Evolutionary conservation across 2,797 vertebrate genomes (phyloP), one percentile per base, ranked within the genome.

Genomic region (Spheniscus humboldti): DNA sequence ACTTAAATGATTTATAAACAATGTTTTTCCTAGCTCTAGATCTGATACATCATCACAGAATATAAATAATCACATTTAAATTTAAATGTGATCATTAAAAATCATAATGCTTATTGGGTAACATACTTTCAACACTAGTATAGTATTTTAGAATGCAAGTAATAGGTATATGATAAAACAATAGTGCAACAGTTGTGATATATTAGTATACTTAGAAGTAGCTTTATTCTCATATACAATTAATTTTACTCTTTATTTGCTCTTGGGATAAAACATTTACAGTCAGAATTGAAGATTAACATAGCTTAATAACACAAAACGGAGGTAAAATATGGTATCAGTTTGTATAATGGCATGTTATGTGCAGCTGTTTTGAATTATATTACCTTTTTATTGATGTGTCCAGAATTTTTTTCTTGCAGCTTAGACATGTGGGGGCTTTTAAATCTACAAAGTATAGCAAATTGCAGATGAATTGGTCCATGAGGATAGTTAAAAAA

Each of bases 391-490:
- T 97, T 97, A 98, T 97, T 97, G 96, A 97, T 93, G 97, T 96
- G 94, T 97, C 94, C 97, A 97, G 95, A 97, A 87, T 90, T 97
- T 96, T 97, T 97, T 98, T 91, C 96, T 97, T 97, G 79, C 93
- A 97, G 94, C 92, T 97, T 96, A 97, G 89, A 97, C 97, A 98
- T 93, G 94, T 96, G 94, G 96, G 97, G 95, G 76, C 88, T 97
- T 97, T 97, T 95, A 98, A 98, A 93, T 31, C 81, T 97, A 91
- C 88, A 93, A 97, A 97, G 96, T 98, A 97, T 93, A 98, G 97
- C 96, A 98, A 98, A 98, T 98, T 98, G 94, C 86, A 98, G 96
- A 98, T 97, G 95, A 98, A 98, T 98, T 97, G 98, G 93, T 98
- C 97, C 96, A 93, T 74, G 77, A 97, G 97, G 96, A 95, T 97